phyloP scores from a whole-genome alignment of 2,888 invertebrate genomes.

The Drosophila borealis region DNA sequence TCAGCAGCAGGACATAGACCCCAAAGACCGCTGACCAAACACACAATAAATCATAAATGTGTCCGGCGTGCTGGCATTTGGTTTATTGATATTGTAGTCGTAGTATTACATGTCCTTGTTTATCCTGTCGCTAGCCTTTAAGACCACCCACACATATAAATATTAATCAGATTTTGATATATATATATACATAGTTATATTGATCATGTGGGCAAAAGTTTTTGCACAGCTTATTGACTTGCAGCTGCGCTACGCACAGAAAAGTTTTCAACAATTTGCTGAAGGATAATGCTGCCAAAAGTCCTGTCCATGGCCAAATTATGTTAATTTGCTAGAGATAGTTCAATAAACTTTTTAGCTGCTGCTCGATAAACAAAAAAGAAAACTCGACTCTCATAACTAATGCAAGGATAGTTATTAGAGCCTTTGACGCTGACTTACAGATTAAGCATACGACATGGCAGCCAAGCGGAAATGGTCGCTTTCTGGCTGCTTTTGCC shows the following conservation, averaged over 20 bases:
- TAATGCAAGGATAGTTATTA: conserved; percentile 61
- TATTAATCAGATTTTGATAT: conserved; percentile 70
- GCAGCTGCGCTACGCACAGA: conserved; percentile 34
- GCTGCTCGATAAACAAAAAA: conserved; percentile 6
- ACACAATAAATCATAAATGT: conserved; percentile 72
- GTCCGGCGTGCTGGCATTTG: conserved; percentile 52
- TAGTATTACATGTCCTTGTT: conserved; percentile 62
- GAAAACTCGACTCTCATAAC: conserved; percentile 44
- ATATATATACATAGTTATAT: conserved; percentile 25
- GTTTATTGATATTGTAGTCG: conserved; percentile 78
- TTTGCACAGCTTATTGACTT: conserved; percentile 69
- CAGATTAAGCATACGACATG: conserved; percentile 38
- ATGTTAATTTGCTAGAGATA: conserved; percentile 65
- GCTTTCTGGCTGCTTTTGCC: conserved; percentile 36
- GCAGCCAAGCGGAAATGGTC: conserved; percentile 44
- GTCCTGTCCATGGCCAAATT: conserved; percentile 65
- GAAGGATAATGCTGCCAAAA: conserved; percentile 24
- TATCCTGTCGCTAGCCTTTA: conserved; percentile 35
- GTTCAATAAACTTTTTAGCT: conserved; percentile 59
- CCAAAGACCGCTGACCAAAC: conserved; percentile 59
- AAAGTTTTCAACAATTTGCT: conserved; percentile 62
- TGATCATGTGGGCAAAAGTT: conserved; percentile 70
- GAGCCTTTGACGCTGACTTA: conserved; percentile 1
- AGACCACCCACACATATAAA: conserved; percentile 59
- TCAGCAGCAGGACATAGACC: conserved; percentile 25